Evolutionary conservation across 2,797 vertebrate genomes (phyloP), one percentile per base, ranked within the genome.

Genomic region (Tapera naevia): DNA sequence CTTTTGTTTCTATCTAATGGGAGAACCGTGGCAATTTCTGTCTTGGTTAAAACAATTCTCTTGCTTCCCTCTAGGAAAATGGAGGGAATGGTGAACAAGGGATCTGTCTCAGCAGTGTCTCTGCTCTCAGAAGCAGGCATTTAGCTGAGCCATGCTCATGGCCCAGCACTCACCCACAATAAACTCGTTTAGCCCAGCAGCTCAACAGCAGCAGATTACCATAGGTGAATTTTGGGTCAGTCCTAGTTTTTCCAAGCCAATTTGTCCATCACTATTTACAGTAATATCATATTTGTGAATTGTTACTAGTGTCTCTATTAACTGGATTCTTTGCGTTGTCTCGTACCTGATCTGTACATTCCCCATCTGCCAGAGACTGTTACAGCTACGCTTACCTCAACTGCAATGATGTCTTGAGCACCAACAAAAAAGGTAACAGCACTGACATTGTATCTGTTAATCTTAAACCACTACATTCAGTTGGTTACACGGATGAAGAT

Each of bases 281-380:
- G 39, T 25, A n/a, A 24, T 17, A 39, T 18, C 80, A 7, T 30
- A 6, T 35, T 24, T 3, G 8, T 28, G 51, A 81, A 61, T 33
- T 14, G 54, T 74, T 51, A 48, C 74, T 81, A 7, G n/a, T 30
- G n/a, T 41, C 35, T 48, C 37, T 32, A 11, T 51, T 23, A n/a
- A 41, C 75, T 21, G 32, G 21, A 7, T 39, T 70, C 78, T 46
- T n/a, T 12, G 32, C 79, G 7, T 19, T 53, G 60, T 43, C 74
- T 82, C 11, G 5, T 41, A 43, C 87, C 74, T 39, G 69, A 46
- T 65, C 91, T 81, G 83, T 45, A 79, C 13, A 1, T 23, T 80
- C 12, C 62, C 92, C 96, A 94, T 48, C 94, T 95, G 91, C 60
- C 91, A 91, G 72, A 15, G 79, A 28, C 58, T 50, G 69, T 27